Percentiles rank a stretch among this genome's conserved stretches.
phyloP scores from a whole-genome alignment of 2,888 invertebrate species.

The Ypsolopha scabrella region DNA sequence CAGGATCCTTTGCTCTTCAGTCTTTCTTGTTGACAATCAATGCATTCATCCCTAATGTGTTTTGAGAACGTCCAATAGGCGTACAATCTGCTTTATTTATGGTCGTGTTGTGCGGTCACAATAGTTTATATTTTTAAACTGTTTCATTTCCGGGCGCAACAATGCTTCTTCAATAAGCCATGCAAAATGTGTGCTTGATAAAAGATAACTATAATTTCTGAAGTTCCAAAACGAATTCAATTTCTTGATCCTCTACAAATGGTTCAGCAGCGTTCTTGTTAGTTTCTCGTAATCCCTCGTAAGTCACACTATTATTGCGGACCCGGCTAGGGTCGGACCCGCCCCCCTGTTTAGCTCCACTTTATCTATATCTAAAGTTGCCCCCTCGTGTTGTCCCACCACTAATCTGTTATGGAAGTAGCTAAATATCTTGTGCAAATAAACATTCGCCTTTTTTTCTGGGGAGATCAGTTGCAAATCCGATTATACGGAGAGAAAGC shows the following conservation, averaged over 20 bases:
- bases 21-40: conserved; percentile 46
- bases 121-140: conserved; percentile 41
- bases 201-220: not conserved
- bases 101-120: conserved; percentile 49
- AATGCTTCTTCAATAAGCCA: not conserved
- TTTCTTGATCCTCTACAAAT: not conserved
- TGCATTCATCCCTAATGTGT: conserved; percentile 63
- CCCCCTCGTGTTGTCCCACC: conserved; percentile 47
- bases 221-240: not conserved
- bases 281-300: conserved; percentile 37
- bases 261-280: conserved; percentile 5
- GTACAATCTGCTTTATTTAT: conserved; percentile 60
- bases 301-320: conserved; percentile 52
- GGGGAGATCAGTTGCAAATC: conserved; percentile 50
- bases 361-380: conserved; percentile 42
- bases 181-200: not conserved
- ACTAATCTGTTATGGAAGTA: conserved; percentile 65
- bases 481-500: conserved; percentile 35
- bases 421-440: conserved; percentile 70
- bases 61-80: conserved; percentile 52
- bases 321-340: conserved; percentile 28
- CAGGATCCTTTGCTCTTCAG: too few relatives aligned
- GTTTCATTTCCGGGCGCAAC: conserved; percentile 52
- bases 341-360: conserved; percentile 58
- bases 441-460: conserved; percentile 62